These are phyloP conservation scores for Drosophila parthenogenetica DNA, from an alignment of 2,888 invertebrate genomes.

Conservation along the genomic window DNA sequence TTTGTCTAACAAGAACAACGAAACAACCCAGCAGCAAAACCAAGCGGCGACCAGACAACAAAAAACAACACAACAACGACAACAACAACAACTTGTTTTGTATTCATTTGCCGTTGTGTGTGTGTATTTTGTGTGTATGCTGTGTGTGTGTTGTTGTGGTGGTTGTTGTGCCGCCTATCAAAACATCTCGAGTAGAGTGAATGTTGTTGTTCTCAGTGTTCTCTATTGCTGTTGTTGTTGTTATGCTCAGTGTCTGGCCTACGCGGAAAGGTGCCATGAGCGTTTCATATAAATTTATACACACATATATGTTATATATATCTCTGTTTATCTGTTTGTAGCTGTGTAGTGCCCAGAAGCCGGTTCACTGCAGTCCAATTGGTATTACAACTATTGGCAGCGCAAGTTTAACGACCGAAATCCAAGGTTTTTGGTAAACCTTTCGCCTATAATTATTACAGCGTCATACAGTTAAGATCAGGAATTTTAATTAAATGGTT, in stretches of 20 bases:
- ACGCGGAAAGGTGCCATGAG: constrained; percentile 55
- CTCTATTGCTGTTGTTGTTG: constrained; percentile 29
- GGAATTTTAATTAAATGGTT: background rate
- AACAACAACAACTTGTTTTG: constrained; percentile 62
- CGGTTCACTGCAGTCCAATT: constrained; percentile 34
- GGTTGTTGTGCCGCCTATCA: constrained; percentile 43
- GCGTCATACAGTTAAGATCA: background rate
- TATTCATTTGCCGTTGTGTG: constrained; percentile 36
- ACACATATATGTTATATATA: background rate
- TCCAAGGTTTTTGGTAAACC: constrained; percentile 33
- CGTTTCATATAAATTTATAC: constrained; percentile 4
- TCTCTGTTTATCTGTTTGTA: constrained; percentile 20
- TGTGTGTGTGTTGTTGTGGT: constrained; percentile 8
- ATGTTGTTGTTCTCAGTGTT: constrained; percentile 41
- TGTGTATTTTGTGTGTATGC: constrained; percentile 3
- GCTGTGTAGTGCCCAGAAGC: constrained; percentile 35
- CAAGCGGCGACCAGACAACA: constrained; percentile 17
- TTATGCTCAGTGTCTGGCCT: constrained; percentile 48
- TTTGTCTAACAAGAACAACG: constrained; percentile 76
- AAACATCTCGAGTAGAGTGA: constrained; percentile 45
- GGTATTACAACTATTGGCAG: constrained; percentile 19
- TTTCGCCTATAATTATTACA: constrained; percentile 29
- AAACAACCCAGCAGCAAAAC: constrained; percentile 20
- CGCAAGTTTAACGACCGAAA: constrained; percentile 27
- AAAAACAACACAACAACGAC: constrained; percentile 33